phyloP scores from a whole-genome alignment of 1,140 invertebrate species.

The Anthonomus grandis region DNA sequence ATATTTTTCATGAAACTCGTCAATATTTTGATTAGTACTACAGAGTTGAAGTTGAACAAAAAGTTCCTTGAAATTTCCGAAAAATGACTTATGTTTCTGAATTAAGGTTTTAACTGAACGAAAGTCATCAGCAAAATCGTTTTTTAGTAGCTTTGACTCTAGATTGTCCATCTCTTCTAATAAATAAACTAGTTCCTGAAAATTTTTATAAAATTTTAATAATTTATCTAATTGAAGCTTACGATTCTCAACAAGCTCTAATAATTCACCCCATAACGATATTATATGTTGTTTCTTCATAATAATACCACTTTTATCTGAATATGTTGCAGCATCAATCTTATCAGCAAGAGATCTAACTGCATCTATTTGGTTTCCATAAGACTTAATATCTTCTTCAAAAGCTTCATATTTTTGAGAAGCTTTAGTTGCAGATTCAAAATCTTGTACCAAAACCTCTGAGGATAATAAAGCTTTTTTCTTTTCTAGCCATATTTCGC shows the following conservation, averaged over 20 bases:
- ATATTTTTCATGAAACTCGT: too few species aligned
- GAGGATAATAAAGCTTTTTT: constrained; percentile 96
- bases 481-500: constrained; percentile 98
- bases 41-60: too few species aligned
- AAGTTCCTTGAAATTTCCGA: too few species aligned
- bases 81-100: constrained; percentile 98
- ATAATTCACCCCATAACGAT: constrained; percentile 93
- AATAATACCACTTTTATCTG: constrained; percentile 96
- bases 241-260: constrained; percentile 88
- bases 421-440: constrained; percentile 96
- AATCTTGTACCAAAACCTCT: constrained; percentile 98
- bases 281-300: constrained; percentile 97
- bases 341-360: constrained; percentile 97
- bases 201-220: constrained; percentile 94
- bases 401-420: constrained; percentile 99
- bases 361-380: constrained; percentile 97
- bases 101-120: constrained; percentile 99
- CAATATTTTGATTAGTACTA: too few species aligned
- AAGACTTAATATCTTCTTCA: constrained; percentile 99
- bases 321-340: constrained; percentile 95
- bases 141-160: constrained; percentile 85
- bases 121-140: constrained; percentile 98
- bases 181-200: constrained; percentile 97
- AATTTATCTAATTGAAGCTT: constrained; percentile 90
- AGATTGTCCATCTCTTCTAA: constrained; percentile 95